Evolutionary conservation across 37 sponge, comb jelly and placozoan genomes (phyloP).

Genomic region (Axinella damicornis): DNA sequence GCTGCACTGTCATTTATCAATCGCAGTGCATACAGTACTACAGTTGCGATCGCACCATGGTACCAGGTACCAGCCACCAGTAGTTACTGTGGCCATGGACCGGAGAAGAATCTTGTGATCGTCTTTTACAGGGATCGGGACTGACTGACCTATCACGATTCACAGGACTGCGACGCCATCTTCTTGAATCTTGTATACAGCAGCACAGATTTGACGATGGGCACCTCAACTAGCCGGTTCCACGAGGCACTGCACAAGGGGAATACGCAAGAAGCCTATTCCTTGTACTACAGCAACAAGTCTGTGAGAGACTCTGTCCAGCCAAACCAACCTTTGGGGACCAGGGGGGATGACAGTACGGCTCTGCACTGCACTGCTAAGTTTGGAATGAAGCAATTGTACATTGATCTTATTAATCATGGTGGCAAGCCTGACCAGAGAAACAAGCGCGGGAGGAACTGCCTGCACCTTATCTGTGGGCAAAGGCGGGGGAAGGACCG

Average conservation of each 20-base stretch:
- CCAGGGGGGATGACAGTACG: conserved; percentile 21
- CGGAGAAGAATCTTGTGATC: too few relatives aligned
- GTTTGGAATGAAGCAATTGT: conserved; percentile 37
- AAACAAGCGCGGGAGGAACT: conserved; percentile 43
- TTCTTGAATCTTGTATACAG: too few relatives aligned
- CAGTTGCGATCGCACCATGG: too few relatives aligned
- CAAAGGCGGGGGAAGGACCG: background rate
- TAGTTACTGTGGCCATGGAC: too few relatives aligned
- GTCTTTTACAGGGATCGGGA: too few relatives aligned
- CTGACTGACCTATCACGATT: too few relatives aligned
- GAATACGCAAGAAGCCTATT: conserved; percentile 5
- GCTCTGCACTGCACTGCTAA: conserved; percentile 63
- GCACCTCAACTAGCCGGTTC: conserved; percentile 32
- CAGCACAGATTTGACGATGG: too few relatives aligned
- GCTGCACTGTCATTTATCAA: too few relatives aligned
- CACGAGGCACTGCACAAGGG: conserved; percentile 47
- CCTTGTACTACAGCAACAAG: conserved; percentile 32
- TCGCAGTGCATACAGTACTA: too few relatives aligned
- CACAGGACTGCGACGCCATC: too few relatives aligned
- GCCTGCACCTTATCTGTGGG: conserved; percentile 71
- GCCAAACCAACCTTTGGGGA: conserved; percentile 43
- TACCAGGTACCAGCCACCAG: too few relatives aligned
- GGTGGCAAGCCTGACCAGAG: conserved; percentile 29
- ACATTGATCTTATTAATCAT: conserved; percentile 21
- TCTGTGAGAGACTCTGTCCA: conserved; percentile 26